Evolutionary conservation across 2,888 invertebrate genomes (phyloP).

Genomic region (Pelosia muscerda): DNA sequence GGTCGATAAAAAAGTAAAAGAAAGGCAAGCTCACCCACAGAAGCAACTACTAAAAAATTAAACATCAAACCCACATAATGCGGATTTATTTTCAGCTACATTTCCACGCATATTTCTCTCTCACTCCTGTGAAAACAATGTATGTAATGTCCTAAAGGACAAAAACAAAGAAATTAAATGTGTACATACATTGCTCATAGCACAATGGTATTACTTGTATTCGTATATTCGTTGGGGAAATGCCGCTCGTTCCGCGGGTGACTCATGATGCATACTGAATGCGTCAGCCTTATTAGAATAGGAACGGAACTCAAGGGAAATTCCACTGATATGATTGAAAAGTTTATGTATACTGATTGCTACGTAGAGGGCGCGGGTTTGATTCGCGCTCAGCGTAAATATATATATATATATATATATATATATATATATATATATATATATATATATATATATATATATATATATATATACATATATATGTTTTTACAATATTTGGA

Average conservation of each 20-base stretch:
- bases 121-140: background rate
- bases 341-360: too few relatives aligned
- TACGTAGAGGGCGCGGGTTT: too few relatives aligned
- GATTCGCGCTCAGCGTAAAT: too few relatives aligned
- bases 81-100: background rate
- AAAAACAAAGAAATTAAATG: slow-evolving; percentile 5
- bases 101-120: too few relatives aligned
- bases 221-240: slow-evolving; percentile 15
- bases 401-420: too few relatives aligned
- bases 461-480: too few relatives aligned
- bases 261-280: slow-evolving; percentile 12
- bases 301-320: background rate
- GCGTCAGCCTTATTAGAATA: slow-evolving; percentile 9
- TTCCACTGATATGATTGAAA: background rate
- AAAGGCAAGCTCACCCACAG: background rate
- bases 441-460: too few relatives aligned
- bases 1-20: background rate
- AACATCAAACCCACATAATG: background rate
- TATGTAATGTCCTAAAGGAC: too few relatives aligned
- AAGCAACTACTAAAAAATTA: background rate
- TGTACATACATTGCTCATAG: slow-evolving; percentile 11
- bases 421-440: too few relatives aligned
- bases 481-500: too few relatives aligned
- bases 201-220: background rate
- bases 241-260: slow-evolving; percentile 12